Evolutionary conservation across 2,797 vertebrate genomes (phyloP), one percentile per base, ranked within the genome.

Genomic region (Pangasius larnaudii): DNA sequence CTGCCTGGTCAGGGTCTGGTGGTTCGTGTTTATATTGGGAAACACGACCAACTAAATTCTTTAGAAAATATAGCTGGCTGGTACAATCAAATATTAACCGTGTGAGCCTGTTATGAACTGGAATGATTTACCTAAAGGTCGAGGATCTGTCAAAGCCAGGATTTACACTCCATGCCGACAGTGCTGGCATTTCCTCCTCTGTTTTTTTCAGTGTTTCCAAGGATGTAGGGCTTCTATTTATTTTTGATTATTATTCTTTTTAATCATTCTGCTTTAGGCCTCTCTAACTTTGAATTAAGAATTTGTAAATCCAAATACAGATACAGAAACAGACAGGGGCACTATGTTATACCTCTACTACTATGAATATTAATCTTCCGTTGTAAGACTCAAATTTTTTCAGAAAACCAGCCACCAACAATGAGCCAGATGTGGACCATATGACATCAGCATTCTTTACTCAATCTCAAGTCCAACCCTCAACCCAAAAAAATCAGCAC

Each of bases 401-500:
- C 30, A 24, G 19, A 59, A 59, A 59, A 59, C 36, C 67, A 61
- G 33, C 77, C 46, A 46, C 3, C 56, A 63, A 67, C 46, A 86
- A 69, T 3, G 46, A 67, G 46, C 59, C 71, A 65, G 59, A 77
- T 84, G 81, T 65, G 58, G 24, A 84, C 27, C 86, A 14, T 7
- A 82, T 42, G 39, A 74, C 7, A 49, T 49, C 79, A 74, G n/a
- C 39, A 39, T 36, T 61, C 85, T 67, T 49, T 18, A 65, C 6
- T 36, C n/a, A 39, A 7, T 78, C 59, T 49, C 39, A 42, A 30
- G 27, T 19, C 49, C 77, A 30, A 67, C 63, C 61, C 75, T 67
- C 19, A 42, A 86, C 33, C 46, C 65, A 65, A 85, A 74, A 85
- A 74, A 59, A n/a, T 13, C 56, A 42, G 69, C 24, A 39, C 24